Conservation (phyloP, 2,888 invertebrate genomes). For the Apotomis betuletana region DNA sequence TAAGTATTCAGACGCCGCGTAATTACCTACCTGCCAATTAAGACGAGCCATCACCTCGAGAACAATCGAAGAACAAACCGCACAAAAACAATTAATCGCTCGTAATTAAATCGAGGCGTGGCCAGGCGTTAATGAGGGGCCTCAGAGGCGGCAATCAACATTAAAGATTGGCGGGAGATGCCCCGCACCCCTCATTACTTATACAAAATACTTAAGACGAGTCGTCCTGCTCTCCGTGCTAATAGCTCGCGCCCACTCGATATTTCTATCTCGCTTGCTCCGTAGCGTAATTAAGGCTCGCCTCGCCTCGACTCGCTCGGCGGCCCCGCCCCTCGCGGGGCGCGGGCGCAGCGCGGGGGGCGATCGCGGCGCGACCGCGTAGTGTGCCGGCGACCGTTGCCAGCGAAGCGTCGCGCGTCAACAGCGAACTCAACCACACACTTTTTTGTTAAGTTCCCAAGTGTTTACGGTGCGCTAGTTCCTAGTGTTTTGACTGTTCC, state of each 20-base stretch:
- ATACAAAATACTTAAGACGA: slow-evolving; percentile 85
- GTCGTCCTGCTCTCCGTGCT: slow-evolving; percentile 86
- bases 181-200: slow-evolving; percentile 84
- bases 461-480: slow-evolving; percentile 74
- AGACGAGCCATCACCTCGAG: slow-evolving; percentile 54
- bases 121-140: slow-evolving; percentile 81
- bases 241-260: slow-evolving; percentile 85
- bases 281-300: slow-evolving; percentile 81
- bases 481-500: slow-evolving; percentile 78
- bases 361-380: slow-evolving; percentile 69
- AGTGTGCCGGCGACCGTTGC: slow-evolving; percentile 82
- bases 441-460: slow-evolving; percentile 74
- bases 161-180: slow-evolving; percentile 84
- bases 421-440: slow-evolving; percentile 68
- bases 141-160: slow-evolving; percentile 82
- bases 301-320: slow-evolving; percentile 79
- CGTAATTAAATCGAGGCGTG: slow-evolving; percentile 82
- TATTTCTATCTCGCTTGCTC: slow-evolving; percentile 81
- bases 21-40: slow-evolving; percentile 58
- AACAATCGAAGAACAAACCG: slow-evolving; percentile 54
- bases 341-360: slow-evolving; percentile 56
- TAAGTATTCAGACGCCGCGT: slow-evolving; percentile 28
- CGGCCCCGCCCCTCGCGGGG: slow-evolving; percentile 68
- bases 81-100: slow-evolving; percentile 72
- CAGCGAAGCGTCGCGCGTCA: slow-evolving; percentile 73